Evolutionary conservation across 2,888 invertebrate genomes (phyloP).

Genomic region (Leptarthrus brevirostris): DNA sequence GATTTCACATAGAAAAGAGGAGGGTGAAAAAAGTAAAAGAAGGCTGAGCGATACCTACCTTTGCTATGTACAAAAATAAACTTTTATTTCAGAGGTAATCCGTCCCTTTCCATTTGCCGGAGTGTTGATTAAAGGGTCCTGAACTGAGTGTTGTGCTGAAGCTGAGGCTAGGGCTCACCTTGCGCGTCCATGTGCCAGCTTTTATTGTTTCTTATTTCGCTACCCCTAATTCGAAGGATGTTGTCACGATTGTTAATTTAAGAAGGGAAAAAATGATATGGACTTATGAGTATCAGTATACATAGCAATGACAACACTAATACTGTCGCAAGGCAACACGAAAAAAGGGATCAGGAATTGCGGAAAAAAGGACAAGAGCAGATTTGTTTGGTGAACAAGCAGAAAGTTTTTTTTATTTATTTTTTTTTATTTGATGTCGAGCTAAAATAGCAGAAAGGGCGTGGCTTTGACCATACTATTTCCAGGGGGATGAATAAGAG

Average conservation of each 20-base stretch:
- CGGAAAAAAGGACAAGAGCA: constrained; percentile 48
- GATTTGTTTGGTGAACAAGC: constrained; percentile 46
- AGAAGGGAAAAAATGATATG: constrained; percentile 50
- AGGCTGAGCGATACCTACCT: neutral
- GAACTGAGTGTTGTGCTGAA: too few species aligned
- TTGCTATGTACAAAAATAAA: constrained; percentile 27
- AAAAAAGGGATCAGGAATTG: constrained; percentile 48
- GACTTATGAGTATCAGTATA: constrained; percentile 15
- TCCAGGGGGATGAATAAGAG: constrained; percentile 14
- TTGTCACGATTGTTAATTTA: constrained; percentile 58
- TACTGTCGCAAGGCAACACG: constrained; percentile 17
- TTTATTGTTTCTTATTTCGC: constrained; percentile 26
- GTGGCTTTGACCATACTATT: constrained; percentile 59
- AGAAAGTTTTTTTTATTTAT: constrained; percentile 8
- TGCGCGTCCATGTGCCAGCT: neutral
- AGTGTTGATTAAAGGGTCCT: constrained; percentile 27
- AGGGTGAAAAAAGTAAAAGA: neutral
- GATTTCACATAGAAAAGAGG: constrained; percentile 17
- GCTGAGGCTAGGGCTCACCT: constrained; percentile 33
- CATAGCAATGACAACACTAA: constrained; percentile 22
- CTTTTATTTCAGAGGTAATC: constrained; percentile 28
- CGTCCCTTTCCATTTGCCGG: constrained; percentile 33
- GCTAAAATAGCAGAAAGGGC: constrained; percentile 58
- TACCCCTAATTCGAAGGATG: constrained; percentile 57
- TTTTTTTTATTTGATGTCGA: constrained; percentile 31